Base-by-base conservation (phyloP, 2,888 invertebrate species). In the Troides oblongomaculatus region DNA sequence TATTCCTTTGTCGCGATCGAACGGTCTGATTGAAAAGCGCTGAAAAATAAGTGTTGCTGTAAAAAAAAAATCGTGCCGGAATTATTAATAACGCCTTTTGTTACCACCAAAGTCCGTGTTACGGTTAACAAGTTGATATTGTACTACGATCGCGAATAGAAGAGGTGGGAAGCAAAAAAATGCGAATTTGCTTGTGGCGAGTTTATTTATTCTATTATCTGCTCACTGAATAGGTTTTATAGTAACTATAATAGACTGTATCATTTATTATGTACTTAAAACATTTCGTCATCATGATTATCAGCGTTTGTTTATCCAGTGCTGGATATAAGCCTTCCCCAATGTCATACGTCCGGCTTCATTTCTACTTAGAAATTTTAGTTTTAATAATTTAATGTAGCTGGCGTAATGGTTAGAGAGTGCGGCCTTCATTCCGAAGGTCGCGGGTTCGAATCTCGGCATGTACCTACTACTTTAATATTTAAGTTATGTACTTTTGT, bases 1-100 rank as follows among this genome's bases (percentile, higher is more conserved):
- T 68, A 68, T 58, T 68, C 62, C 62, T 57, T 68, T 68, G 62
- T 67, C 18, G 30, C 30, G 21, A 58, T 43, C 21, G 39, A 21
- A 43, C 43, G 18, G 8, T 53, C 60, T 66, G 59, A 66, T 66
- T 66, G 66, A 66, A 66, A 66, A 66, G 53, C 50, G 50, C n/a
- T 36, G 21, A 50, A 50, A 59, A 66, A 66, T 66, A 66, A 66
- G 25, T 46, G 46, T 46, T 46, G 46, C 46, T 12, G 14, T 46
- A 12, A 30, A 30, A 60, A 66, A 59, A 64, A 66, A 66, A 53
- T 30, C 60, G 36, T 60, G 66, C 25, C 60, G 43, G 14, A 23
- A 36, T 25, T 66, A 63, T 63, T 53, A 63, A 63, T 63, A 53
- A 59, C 59, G 17, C 50, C 46, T 59, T 3, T n/a, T 18, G 10